Percentiles rank a stretch among this genome's conserved stretches.
Conservation (phyloP, 2,797 vertebrate species). For the Cuculus canorus region DNA sequence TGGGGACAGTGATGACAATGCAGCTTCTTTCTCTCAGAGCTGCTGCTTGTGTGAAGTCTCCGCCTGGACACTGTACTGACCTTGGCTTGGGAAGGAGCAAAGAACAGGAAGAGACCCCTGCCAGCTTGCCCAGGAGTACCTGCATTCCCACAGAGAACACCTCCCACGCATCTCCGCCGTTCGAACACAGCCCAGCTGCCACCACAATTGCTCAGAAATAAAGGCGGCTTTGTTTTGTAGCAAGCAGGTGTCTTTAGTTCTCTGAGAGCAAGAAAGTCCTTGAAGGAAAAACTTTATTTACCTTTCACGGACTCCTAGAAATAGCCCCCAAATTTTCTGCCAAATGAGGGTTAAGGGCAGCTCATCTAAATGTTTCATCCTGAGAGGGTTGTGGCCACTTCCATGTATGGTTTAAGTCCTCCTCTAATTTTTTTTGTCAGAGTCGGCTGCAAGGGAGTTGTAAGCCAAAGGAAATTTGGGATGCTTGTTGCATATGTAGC, state of each 20-base stretch:
- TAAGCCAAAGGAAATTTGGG: constrained; percentile 54
- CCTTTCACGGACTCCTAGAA: background rate
- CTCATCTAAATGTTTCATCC: background rate
- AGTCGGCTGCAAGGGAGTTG: constrained; percentile 10
- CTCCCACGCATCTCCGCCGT: background rate
- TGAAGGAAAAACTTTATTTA: background rate
- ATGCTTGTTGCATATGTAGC: background rate
- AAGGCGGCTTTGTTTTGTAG: background rate
- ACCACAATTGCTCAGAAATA: background rate
- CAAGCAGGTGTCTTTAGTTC: constrained; percentile 28
- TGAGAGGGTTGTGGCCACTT: background rate
- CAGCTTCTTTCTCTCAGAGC: background rate
- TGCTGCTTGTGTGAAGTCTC: background rate
- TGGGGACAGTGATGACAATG: background rate
- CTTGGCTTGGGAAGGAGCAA: background rate
- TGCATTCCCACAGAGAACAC: background rate
- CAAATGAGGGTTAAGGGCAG: background rate
- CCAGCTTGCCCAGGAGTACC: constrained; percentile 15
- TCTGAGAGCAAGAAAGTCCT: background rate
- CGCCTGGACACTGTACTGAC: background rate
- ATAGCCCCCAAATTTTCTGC: background rate
- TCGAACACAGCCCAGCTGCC: background rate
- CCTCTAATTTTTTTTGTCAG: background rate
- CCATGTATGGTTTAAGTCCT: background rate
- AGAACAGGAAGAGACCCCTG: background rate